phyloP scores from a whole-genome alignment of 2,113 vertebrate genomes.

The Silurus glanis region DNA sequence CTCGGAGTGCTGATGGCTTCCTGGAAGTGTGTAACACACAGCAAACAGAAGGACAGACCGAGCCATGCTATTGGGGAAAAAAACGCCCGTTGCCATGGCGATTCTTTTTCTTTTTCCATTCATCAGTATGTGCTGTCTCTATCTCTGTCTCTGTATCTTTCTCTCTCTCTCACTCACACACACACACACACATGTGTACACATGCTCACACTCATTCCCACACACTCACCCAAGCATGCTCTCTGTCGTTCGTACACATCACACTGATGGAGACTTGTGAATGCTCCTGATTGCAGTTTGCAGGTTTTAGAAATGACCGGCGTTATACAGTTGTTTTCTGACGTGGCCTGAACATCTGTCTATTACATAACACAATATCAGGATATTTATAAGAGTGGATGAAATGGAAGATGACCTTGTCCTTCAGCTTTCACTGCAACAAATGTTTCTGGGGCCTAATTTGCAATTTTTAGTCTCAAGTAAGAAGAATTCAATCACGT shows the following conservation, averaged over 20 bases:
- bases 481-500: neutral
- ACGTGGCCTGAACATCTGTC: neutral
- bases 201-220: neutral
- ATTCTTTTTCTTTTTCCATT: conserved; percentile 48
- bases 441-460: neutral
- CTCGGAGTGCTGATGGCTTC: neutral
- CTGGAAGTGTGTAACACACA: conserved; percentile 24
- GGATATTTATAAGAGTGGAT: neutral
- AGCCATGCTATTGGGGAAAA: conserved; percentile 29
- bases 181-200: neutral
- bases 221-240: neutral
- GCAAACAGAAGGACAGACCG: conserved; percentile 17
- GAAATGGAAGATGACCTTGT: neutral
- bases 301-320: neutral
- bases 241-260: neutral
- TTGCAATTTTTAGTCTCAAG: neutral
- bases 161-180: neutral
- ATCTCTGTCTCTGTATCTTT: conserved; percentile 2
- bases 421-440: neutral
- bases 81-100: conserved; percentile 61
- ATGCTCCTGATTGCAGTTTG: neutral
- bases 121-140: conserved; percentile 46
- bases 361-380: neutral
- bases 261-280: conserved; percentile 8
- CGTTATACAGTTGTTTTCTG: neutral